Conservation (phyloP, 2,113 vertebrate genomes). For the Cricetomys ansorgei region DNA sequence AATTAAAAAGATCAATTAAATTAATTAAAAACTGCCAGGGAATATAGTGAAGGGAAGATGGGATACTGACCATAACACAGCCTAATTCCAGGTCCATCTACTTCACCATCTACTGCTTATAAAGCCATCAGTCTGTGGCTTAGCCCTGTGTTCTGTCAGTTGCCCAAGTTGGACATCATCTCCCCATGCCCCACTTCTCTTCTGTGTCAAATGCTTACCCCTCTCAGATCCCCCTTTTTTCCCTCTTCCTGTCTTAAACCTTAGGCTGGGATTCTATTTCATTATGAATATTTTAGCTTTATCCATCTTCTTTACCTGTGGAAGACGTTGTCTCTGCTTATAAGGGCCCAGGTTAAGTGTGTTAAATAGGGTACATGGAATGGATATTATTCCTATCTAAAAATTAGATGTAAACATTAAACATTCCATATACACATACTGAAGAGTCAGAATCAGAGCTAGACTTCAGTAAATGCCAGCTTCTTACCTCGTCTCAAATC, state of each 20-base stretch:
- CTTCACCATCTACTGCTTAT: background rate
- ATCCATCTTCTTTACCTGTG: background rate
- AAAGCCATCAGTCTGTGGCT: background rate
- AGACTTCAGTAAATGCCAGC: background rate
- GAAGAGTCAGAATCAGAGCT: background rate
- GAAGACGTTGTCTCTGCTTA: background rate
- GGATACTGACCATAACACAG: background rate
- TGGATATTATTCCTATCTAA: background rate
- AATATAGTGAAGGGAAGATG: background rate
- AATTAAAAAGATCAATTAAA: constrained; percentile 31
- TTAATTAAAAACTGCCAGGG: too few species aligned
- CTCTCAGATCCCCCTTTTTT: background rate
- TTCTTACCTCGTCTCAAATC: background rate
- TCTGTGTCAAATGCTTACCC: background rate
- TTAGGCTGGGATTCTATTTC: background rate
- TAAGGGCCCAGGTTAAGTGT: too few species aligned
- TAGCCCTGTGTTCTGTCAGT: background rate
- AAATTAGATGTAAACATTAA: background rate
- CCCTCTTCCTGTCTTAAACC: background rate
- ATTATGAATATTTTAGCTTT: background rate
- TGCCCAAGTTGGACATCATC: background rate
- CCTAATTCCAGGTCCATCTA: too few species aligned
- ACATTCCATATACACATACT: background rate
- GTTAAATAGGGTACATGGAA: background rate
- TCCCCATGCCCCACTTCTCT: background rate